Evolutionary conservation across 2,797 vertebrate genomes (phyloP).

Genomic region (Eremophila alpestris): DNA sequence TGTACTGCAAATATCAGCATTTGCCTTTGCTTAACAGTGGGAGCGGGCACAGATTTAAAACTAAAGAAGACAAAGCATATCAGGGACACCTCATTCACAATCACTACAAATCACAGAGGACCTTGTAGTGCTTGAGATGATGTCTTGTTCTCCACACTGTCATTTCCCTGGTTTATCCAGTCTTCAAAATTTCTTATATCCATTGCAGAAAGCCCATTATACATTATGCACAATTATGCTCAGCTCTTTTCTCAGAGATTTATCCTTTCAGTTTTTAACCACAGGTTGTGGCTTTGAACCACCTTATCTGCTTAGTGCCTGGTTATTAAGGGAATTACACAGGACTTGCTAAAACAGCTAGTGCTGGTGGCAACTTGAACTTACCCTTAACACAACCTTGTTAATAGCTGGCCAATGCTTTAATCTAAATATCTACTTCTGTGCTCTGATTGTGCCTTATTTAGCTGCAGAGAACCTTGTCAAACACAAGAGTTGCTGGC

Average conservation of each 20-base stretch:
- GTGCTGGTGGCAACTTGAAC: neutral
- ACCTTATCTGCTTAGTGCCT: neutral
- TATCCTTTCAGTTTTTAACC: neutral
- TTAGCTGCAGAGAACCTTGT: neutral
- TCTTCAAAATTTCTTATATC: neutral
- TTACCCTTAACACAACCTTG: neutral
- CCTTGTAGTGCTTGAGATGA: neutral
- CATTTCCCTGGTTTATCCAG: neutral
- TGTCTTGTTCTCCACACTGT: neutral
- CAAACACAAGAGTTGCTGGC: neutral
- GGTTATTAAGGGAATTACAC: neutral
- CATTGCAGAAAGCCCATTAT: neutral
- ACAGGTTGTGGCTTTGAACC: neutral
- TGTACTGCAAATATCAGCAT: neutral
- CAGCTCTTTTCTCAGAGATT: neutral
- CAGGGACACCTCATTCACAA: neutral
- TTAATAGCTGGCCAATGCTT: neutral
- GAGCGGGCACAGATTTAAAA: neutral
- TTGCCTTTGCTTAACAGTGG: neutral
- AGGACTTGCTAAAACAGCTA: neutral
- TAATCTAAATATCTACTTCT: neutral
- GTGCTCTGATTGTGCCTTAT: neutral
- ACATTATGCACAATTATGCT: neutral
- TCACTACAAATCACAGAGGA: neutral
- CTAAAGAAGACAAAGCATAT: neutral